Percentiles rank a stretch among this genome's conserved stretches.
These are phyloP conservation scores for Eueremaeus valkanovi DNA, from an alignment of 2,888 invertebrate species.

Conservation along the genomic window DNA sequence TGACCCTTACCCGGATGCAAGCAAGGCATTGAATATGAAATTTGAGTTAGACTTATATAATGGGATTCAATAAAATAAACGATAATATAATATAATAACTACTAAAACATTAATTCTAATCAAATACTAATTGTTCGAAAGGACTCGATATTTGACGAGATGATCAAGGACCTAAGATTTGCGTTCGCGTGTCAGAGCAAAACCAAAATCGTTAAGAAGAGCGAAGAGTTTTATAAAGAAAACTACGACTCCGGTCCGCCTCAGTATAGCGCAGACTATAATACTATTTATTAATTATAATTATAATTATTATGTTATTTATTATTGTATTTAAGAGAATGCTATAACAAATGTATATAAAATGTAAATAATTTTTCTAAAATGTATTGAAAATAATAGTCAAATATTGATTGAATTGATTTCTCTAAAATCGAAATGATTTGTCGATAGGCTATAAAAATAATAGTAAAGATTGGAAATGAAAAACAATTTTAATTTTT, in stretches of 20 bases:
- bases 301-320: background rate
- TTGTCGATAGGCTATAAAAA: too few species aligned
- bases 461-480: background rate
- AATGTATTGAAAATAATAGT: background rate
- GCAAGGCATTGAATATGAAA: too few species aligned
- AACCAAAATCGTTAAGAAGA: slow-evolving; percentile 44
- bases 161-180: slow-evolving; percentile 46
- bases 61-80: too few species aligned
- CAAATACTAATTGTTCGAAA: slow-evolving; percentile 21
- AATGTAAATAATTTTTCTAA: background rate
- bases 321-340: background rate
- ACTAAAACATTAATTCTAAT: too few species aligned
- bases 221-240: slow-evolving; percentile 27
- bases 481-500: background rate
- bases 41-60: too few species aligned
- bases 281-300: slow-evolving; percentile 33
- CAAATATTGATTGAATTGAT: too few species aligned
- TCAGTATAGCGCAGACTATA: slow-evolving; percentile 38
- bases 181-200: slow-evolving; percentile 46
- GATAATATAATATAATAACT: too few species aligned
- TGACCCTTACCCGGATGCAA: too few species aligned
- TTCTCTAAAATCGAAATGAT: too few species aligned
- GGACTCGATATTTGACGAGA: slow-evolving; percentile 45
- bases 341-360: background rate
- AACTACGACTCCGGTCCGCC: slow-evolving; percentile 36